Evolutionary conservation across 2,113 vertebrate genomes (phyloP).

Genomic region (Mionectes macconnelli): DNA sequence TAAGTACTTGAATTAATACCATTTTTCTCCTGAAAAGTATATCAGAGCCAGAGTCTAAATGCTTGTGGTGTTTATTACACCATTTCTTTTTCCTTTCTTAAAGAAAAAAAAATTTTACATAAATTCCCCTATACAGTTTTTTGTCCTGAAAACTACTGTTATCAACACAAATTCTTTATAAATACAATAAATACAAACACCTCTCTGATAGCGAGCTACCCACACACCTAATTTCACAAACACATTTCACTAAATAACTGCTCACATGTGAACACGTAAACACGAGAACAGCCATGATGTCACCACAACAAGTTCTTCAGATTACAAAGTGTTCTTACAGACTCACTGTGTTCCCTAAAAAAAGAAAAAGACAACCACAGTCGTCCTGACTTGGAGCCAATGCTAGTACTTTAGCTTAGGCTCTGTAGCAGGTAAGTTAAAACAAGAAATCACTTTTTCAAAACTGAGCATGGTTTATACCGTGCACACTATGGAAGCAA

Average conservation of each 20-base stretch:
- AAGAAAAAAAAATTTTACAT: background rate
- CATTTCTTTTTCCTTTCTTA: background rate
- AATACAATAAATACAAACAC: background rate
- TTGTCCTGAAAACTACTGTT: background rate
- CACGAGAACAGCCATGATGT: background rate
- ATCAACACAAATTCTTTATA: background rate
- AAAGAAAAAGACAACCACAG: rapidly evolving
- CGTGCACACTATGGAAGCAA: background rate
- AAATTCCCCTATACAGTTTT: background rate
- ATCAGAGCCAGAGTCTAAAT: background rate
- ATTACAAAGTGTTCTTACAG: background rate
- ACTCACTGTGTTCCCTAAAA: background rate
- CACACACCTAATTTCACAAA: background rate
- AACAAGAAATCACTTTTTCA: background rate
- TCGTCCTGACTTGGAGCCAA: background rate
- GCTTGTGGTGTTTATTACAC: background rate
- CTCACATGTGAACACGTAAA: background rate
- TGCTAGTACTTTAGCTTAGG: background rate
- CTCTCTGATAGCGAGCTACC: background rate
- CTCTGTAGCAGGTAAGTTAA: background rate
- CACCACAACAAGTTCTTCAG: background rate
- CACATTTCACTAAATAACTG: background rate
- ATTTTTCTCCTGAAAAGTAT: background rate
- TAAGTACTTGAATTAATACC: background rate
- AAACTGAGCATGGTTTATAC: background rate